Base-by-base conservation (phyloP, 2,888 invertebrate genomes). In the Lepas anatifera region DNA sequence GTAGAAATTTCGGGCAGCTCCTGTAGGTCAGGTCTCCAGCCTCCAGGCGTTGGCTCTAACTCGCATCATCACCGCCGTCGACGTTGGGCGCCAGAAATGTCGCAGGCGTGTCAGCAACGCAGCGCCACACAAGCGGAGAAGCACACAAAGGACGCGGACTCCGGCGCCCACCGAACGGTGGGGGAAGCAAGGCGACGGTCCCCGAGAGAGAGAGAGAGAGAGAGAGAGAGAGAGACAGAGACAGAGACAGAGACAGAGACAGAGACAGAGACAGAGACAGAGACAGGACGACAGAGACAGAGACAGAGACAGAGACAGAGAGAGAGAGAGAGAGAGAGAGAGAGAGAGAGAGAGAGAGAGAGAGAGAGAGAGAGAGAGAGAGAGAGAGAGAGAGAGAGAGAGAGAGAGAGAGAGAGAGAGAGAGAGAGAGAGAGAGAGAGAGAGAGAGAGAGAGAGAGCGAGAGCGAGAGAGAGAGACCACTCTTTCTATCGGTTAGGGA, bases 281-380 rank as follows among this genome's bases (percentile, higher is more conserved):
- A 58, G 4, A 39, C 39, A 39, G 39, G 13, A 7, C 7, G 39
- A 41, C 22, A 41, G 11, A 32, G 1, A 37, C 35, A 58, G 35
- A 58, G 69, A 58, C 35, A 58, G 69, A 69, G 50, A 69, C 52
- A 69, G 35, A 58, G 69, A 69, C 58, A 69, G 69, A 69, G 39
- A 63, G 41, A 63, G 39, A 58, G 39, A 39, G 8, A 39, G 39
- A 39, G 8, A 39, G 39, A 39, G 8, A 39, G 39, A 39, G 8
- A 39, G 39, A 39, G 8, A 39, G 39, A 39, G 43, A 39, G 39
- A 39, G 8, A 39, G 39, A 39, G 8, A 39, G 39, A 39, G 8
- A 39, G 39, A 39, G 8, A 39, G 39, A 39, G 8, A 39, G 39
- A 39, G 8, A 39, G 39, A 39, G 50, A 39, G 39, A 39, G 8